Evolutionary conservation across 2,888 invertebrate species (phyloP).

Genomic region (Drosophila kuntzei): DNA sequence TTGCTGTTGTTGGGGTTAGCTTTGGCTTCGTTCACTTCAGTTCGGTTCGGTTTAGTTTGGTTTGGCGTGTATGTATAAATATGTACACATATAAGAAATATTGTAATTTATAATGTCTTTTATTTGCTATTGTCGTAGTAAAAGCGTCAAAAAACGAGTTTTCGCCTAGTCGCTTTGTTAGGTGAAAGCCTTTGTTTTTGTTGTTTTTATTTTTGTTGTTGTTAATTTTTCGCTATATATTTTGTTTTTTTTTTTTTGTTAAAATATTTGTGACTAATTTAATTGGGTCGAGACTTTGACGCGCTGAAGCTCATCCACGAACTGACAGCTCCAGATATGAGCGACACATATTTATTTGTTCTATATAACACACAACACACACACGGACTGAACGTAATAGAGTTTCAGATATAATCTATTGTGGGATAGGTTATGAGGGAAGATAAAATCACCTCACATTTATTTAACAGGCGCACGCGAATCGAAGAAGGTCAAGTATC

Average conservation of each 20-base stretch:
- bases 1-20: conserved; percentile 37
- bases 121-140: conserved; percentile 50
- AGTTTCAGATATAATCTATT: conserved; percentile 47
- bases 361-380: conserved; percentile 14
- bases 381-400: conserved; percentile 5
- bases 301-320: conserved; percentile 54
- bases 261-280: conserved; percentile 38
- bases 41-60: conserved; percentile 24
- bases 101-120: conserved; percentile 72
- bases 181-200: conserved; percentile 70
- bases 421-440: conserved; percentile 25
- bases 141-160: conserved; percentile 64
- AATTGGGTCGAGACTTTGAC: conserved; percentile 68
- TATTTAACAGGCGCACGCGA: conserved; percentile 64
- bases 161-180: conserved; percentile 49
- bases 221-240: conserved; percentile 34
- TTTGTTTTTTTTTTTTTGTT: conserved; percentile 30
- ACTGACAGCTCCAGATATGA: conserved; percentile 61
- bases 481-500: neutral
- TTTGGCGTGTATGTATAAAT: conserved; percentile 25
- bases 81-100: conserved; percentile 44
- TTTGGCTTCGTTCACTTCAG: conserved; percentile 35
- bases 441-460: conserved; percentile 69
- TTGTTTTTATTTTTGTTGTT: conserved; percentile 45
- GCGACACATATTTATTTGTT: conserved; percentile 66